A percentile compares a stretch with the other conserved stretches of the same genome.
phyloP scores from a whole-genome alignment of 2,113 vertebrate genomes.

The Silurus glanis region DNA sequence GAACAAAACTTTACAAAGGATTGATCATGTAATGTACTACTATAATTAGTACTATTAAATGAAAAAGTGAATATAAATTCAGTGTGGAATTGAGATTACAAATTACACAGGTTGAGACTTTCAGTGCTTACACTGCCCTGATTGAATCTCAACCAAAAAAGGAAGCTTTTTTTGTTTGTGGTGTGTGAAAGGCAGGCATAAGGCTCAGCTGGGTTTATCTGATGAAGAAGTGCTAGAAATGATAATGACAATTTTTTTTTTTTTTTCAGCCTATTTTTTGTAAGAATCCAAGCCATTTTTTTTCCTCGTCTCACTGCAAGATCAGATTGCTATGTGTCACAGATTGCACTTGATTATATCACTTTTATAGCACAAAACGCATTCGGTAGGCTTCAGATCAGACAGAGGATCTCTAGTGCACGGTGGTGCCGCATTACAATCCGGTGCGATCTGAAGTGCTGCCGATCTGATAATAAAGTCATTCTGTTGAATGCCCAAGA shows the following conservation, averaged over 20 bases:
- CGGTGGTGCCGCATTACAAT: constrained; percentile 61
- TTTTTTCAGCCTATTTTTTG: background rate
- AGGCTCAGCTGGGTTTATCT: background rate
- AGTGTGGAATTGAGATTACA: background rate
- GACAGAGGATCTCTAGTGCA: constrained; percentile 4
- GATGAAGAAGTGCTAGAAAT: background rate
- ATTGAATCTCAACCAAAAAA: background rate
- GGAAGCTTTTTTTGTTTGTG: background rate
- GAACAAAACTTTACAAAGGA: background rate
- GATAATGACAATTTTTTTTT: background rate
- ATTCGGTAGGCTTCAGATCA: background rate
- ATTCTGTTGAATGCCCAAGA: constrained; percentile 65
- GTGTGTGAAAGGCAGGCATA: background rate
- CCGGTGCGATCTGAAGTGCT: constrained; percentile 65
- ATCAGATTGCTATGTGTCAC: background rate
- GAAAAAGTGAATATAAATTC: background rate
- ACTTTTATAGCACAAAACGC: background rate
- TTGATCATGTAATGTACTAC: background rate
- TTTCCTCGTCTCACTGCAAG: too few species aligned
- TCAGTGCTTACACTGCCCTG: background rate
- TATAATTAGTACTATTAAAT: background rate
- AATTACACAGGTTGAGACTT: background rate
- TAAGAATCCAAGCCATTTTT: background rate
- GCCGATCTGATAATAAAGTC: constrained; percentile 72
- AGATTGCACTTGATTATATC: background rate